These are phyloP conservation scores for Zaprionus tsacasi DNA, from an alignment of 1,140 invertebrate species.

Conservation along the genomic window DNA sequence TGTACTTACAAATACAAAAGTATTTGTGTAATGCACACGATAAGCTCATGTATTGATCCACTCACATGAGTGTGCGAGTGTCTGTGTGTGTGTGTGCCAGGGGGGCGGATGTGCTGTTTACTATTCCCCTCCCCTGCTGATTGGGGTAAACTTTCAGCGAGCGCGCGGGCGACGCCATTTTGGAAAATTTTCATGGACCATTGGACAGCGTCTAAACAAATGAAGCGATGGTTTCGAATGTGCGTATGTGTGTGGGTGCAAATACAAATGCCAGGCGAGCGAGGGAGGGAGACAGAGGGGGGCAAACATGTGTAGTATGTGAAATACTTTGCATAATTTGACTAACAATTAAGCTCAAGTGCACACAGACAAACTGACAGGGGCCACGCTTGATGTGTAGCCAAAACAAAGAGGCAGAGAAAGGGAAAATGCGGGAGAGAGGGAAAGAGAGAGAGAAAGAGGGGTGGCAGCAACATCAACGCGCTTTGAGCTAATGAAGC, in stretches of 20 bases:
- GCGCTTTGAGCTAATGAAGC: constrained; percentile 50
- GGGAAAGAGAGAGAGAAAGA: neutral
- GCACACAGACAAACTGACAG: constrained; percentile 16
- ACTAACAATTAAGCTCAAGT: constrained; percentile 64
- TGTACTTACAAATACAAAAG: constrained; percentile 66
- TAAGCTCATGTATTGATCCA: constrained; percentile 79
- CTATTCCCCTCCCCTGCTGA: constrained; percentile 23
- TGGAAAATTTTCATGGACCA: constrained; percentile 74
- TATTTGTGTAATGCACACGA: constrained; percentile 79
- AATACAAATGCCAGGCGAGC: constrained; percentile 44
- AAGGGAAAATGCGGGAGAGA: neutral
- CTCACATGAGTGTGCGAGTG: constrained; percentile 45
- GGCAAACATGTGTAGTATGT: constrained; percentile 33
- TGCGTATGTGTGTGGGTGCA: constrained; percentile 16
- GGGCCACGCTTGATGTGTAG: neutral
- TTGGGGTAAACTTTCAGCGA: constrained; percentile 52
- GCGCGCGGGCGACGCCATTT: constrained; percentile 61
- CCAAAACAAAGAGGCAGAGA: neutral
- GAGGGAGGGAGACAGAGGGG: constrained; percentile 1
- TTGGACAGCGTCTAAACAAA: constrained; percentile 79
- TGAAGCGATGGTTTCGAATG: constrained; percentile 29
- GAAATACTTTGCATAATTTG: constrained; percentile 70
- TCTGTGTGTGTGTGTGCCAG: neutral
- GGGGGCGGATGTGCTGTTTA: constrained; percentile 13
- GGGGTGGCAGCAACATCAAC: neutral